Evolutionary conservation across 2,888 invertebrate species (phyloP), one percentile per base, ranked within the genome.

Genomic region (Sphaerophoria taeniata): DNA sequence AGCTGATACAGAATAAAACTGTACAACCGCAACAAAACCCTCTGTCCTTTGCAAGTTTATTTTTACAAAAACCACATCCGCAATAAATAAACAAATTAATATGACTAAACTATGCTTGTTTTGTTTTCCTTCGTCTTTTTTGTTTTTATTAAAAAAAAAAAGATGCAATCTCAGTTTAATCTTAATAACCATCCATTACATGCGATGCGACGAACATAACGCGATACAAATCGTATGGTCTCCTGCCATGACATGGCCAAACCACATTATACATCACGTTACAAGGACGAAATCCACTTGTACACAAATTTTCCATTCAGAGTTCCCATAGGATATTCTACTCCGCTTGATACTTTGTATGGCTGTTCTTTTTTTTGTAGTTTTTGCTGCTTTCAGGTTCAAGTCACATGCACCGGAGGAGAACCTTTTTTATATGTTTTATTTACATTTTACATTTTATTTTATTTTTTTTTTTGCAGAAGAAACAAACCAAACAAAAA

Each of bases 121-220:
- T 16, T 63, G 36, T 63, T 33, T 33, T 47, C 36, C 4, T 14
- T 24, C 24, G 16, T 24, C 9, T 6, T 43, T 9, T 43, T 43
- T 43, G 9, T 43, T 9, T 43, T n/a, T n/a, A n/a, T n/a, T n/a
- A n/a, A n/a, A n/a, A 12, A 43, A 43, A 43, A 24, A 56, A 49
- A 65, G 49, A 65, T 65, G 49, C 16, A 49, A 65, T 65, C 53
- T 6, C 61, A 49, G 65, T 49, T 49, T 49, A 65, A 36, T 65
- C 49, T 65, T 65, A 73, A 77, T 69, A 82, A 82, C 76, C 72
- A 73, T 61, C 63, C 73, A 78, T 78, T 74, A 74, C 69, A 78
- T 24, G 73, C 39, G 43, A 60, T 24, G 73, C 39, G 43, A 60
- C 73, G 47, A 73, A 55, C 24, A 39, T 34, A 77, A 61, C 49